A percentile compares a stretch with the other conserved stretches of the same genome.
phyloP scores from a whole-genome alignment of 2,797 vertebrate species.

The Simalia tracyae region DNA sequence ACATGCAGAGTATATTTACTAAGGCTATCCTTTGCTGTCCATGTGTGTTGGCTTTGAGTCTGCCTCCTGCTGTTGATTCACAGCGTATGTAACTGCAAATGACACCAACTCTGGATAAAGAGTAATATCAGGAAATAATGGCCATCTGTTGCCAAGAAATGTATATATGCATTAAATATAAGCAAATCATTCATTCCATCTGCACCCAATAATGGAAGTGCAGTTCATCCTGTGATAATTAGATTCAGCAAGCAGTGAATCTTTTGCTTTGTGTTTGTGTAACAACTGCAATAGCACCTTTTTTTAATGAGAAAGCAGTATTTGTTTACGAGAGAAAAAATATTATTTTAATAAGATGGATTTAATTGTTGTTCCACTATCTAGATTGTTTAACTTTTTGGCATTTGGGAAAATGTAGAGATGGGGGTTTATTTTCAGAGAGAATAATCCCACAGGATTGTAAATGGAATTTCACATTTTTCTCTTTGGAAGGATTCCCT shows the following conservation, averaged over 20 bases:
- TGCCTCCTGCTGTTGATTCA: neutral
- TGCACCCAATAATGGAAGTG: neutral
- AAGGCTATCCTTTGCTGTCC: neutral
- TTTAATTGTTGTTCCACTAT: neutral
- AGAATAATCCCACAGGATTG: neutral
- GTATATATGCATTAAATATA: neutral
- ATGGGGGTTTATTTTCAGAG: neutral
- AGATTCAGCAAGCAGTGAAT: neutral
- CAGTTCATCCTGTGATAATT: conserved; percentile 12
- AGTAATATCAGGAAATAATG: conserved; percentile 1
- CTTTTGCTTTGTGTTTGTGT: neutral
- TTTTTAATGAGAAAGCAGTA: neutral
- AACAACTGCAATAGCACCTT: neutral
- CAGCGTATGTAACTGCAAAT: conserved; percentile 11
- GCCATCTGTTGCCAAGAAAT: neutral
- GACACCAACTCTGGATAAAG: neutral
- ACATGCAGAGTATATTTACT: neutral
- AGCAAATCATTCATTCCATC: neutral
- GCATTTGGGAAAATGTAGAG: neutral
- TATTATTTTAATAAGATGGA: neutral
- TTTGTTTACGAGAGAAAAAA: neutral
- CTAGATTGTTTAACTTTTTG: neutral
- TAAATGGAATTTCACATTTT: neutral
- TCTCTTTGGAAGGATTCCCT: neutral
- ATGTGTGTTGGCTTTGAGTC: neutral